Percentiles rank a stretch among this genome's conserved stretches.
Evolutionary conservation across 2,113 vertebrate species (phyloP).

Genomic region (Phycodurus eques): DNA sequence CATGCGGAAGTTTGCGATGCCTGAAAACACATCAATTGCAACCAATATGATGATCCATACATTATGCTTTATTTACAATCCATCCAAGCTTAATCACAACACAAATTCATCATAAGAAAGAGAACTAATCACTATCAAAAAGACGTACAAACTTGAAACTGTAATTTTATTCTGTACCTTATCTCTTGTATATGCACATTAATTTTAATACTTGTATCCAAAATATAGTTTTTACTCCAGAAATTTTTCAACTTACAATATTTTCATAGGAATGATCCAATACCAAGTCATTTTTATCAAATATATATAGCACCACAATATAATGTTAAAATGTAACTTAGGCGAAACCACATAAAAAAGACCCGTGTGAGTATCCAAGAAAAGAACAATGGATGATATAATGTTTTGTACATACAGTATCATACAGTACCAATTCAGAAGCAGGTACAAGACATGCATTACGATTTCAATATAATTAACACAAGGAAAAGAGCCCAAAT

Average conservation of each 20-base stretch:
- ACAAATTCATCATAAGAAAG: slow-evolving; percentile 90
- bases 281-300: slow-evolving; percentile 87
- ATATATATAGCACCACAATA: slow-evolving; percentile 96
- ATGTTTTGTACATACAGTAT: neutral
- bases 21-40: slow-evolving; percentile 73
- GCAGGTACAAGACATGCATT: neutral
- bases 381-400: slow-evolving; percentile 16
- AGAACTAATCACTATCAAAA: slow-evolving; percentile 95
- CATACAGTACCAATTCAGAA: slow-evolving; percentile 6
- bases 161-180: slow-evolving; percentile 81
- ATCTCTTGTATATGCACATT: slow-evolving; percentile 55
- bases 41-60: slow-evolving; percentile 84
- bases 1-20: slow-evolving; percentile 84
- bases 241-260: slow-evolving; percentile 80
- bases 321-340: slow-evolving; percentile 84
- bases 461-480: slow-evolving; percentile 11
- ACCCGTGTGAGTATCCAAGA: slow-evolving; percentile 94
- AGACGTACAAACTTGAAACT: slow-evolving; percentile 89
- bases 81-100: slow-evolving; percentile 83
- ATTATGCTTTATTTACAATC: slow-evolving; percentile 89
- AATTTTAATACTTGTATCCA: slow-evolving; percentile 82
- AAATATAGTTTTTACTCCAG: slow-evolving; percentile 91
- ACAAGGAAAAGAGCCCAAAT: neutral
- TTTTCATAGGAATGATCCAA: slow-evolving; percentile 84
- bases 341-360: slow-evolving; percentile 88